Conservation (phyloP, 2,113 vertebrate species). For the Centropus unirufus region DNA sequence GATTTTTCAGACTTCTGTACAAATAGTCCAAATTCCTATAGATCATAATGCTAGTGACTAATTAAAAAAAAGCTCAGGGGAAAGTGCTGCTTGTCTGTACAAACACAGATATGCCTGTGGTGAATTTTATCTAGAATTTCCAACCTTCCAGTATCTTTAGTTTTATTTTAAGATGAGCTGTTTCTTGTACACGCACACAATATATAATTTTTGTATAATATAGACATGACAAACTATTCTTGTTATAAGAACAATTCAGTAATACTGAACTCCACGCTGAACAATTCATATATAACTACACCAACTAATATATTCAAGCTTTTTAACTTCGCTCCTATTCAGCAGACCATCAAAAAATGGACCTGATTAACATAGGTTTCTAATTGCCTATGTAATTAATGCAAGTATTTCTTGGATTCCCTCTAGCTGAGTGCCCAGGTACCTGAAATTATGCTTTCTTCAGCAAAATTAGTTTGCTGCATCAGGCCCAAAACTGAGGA, state of each 20-base stretch:
- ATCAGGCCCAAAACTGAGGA: background rate
- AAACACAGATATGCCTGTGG: background rate
- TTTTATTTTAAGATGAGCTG: background rate
- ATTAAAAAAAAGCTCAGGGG: background rate
- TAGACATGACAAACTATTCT: background rate
- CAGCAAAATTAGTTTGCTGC: background rate
- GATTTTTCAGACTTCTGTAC: background rate
- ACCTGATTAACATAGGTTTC: background rate
- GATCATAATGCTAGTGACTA: background rate
- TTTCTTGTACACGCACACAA: background rate
- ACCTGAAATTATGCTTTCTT: background rate
- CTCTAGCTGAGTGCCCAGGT: background rate
- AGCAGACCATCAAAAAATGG: constrained; percentile 15
- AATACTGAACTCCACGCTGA: background rate
- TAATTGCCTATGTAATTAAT: background rate
- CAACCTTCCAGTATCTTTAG: background rate
- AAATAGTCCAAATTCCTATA: background rate
- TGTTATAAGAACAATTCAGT: background rate
- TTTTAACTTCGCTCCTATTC: background rate
- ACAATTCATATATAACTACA: background rate
- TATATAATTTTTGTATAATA: background rate
- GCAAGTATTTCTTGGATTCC: background rate
- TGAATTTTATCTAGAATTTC: background rate
- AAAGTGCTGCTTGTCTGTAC: background rate
- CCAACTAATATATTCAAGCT: background rate